A percentile compares a stretch with the other conserved stretches of the same genome.
These are phyloP conservation scores for Perdita meconis DNA, from an alignment of 2,888 invertebrate genomes.

Conservation along the genomic window DNA sequence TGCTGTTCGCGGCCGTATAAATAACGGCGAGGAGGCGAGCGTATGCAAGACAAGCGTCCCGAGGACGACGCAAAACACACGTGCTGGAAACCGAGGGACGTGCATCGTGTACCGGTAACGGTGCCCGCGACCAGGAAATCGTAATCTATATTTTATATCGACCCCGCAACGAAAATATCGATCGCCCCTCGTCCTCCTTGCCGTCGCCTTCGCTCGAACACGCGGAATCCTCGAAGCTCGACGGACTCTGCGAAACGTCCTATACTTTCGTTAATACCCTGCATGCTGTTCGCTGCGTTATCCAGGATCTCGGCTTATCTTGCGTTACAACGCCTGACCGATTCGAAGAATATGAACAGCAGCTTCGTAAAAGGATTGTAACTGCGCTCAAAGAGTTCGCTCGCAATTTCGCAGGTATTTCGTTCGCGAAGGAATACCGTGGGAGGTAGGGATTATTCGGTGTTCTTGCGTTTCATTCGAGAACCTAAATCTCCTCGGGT, in stretches of 20 bases:
- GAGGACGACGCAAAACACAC: conserved; percentile 42
- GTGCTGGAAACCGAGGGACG: conserved; percentile 24
- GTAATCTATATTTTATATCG: conserved; percentile 69
- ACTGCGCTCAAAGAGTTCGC: conserved; percentile 23
- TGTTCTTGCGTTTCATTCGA: conserved; percentile 53
- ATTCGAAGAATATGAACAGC: conserved; percentile 29
- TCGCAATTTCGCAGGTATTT: conserved; percentile 51
- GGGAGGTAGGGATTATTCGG: conserved; percentile 51
- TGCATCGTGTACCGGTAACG: conserved; percentile 35
- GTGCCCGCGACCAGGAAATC: conserved; percentile 55
- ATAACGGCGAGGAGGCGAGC: conserved; percentile 39
- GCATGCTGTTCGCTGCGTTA: too few species aligned
- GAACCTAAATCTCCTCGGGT: conserved; percentile 56
- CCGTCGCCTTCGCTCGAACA: not conserved
- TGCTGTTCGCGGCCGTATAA: conserved; percentile 54
- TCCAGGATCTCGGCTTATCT: too few species aligned
- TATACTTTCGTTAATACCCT: too few species aligned
- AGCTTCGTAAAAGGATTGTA: conserved; percentile 9
- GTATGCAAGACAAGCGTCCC: conserved; percentile 43
- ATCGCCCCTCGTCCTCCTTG: not conserved
- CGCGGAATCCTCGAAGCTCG: not conserved
- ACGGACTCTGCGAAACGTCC: too few species aligned
- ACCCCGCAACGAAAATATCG: conserved; percentile 56
- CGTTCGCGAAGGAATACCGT: conserved; percentile 34
- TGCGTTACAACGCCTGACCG: conserved; percentile 5